Evolutionary conservation across 2,888 invertebrate species (phyloP).

Genomic region (Branchellion lobata): DNA sequence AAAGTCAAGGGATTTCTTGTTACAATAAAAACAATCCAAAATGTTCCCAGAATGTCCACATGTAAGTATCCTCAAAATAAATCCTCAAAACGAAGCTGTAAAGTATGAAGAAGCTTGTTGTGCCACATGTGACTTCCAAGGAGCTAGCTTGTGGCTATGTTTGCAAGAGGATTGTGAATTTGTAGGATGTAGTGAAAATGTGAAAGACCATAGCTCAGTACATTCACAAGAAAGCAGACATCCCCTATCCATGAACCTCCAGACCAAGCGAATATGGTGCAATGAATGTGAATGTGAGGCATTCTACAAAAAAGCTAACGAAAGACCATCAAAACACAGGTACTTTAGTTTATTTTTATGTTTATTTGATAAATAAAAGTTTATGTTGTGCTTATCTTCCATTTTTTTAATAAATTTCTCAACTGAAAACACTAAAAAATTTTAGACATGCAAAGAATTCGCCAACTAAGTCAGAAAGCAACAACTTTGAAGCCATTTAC

Average conservation of each 20-base stretch:
- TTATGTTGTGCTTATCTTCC: not conserved
- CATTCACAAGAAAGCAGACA: constrained; percentile 70
- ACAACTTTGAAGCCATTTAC: not conserved
- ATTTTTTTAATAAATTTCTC: not conserved
- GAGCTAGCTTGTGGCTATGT: constrained; percentile 84
- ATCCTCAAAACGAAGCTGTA: not conserved
- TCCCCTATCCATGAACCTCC: constrained; percentile 71
- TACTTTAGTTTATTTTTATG: not conserved
- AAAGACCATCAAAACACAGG: not conserved
- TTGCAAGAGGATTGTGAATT: constrained; percentile 76
- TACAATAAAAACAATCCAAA: too few species aligned
- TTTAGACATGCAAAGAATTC: not conserved
- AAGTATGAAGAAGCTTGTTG: constrained; percentile 63
- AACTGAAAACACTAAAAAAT: not conserved
- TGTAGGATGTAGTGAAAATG: constrained; percentile 80
- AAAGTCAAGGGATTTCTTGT: too few species aligned
- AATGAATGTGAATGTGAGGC: constrained; percentile 82
- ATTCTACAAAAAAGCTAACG: not conserved
- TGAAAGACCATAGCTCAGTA: constrained; percentile 78
- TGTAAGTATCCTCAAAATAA: not conserved
- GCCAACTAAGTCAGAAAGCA: not conserved
- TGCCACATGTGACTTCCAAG: constrained; percentile 73
- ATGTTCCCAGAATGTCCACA: not conserved
- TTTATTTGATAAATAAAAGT: not conserved
- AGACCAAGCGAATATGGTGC: constrained; percentile 84